A percentile compares a stretch with the other conserved stretches of the same genome.
Conservation (phyloP, 2,797 vertebrate genomes). For the Mormyrus hasselquistii region DNA sequence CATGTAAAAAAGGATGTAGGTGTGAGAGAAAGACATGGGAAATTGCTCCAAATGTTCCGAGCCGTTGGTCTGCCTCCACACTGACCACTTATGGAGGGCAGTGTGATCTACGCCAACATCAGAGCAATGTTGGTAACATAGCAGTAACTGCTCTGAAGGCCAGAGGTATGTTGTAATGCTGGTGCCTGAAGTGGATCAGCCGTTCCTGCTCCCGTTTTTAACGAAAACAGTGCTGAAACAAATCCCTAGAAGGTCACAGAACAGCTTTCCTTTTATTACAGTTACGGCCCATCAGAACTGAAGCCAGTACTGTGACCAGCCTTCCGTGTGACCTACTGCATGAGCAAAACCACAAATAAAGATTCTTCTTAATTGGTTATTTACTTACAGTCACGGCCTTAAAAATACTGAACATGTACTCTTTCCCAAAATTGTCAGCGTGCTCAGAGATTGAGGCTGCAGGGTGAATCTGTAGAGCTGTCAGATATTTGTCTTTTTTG, state of each 20-base stretch:
- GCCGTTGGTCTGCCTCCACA: background rate
- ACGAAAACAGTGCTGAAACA: background rate
- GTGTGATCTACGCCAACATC: background rate
- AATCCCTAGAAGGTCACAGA: background rate
- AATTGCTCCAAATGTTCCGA: background rate
- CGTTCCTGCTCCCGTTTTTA: background rate
- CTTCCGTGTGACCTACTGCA: background rate
- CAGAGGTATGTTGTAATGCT: background rate
- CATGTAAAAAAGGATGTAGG: background rate
- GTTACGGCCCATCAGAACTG: background rate
- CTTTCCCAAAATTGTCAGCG: background rate
- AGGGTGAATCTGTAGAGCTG: background rate
- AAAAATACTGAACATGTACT: background rate
- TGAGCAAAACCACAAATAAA: background rate
- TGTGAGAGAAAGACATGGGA: background rate
- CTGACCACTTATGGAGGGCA: background rate
- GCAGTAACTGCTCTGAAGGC: background rate
- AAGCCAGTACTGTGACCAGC: background rate
- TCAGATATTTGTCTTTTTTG: background rate
- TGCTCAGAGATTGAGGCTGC: background rate
- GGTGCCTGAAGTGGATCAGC: background rate
- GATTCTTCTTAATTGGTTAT: background rate
- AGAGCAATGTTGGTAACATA: background rate
- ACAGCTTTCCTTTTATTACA: background rate
- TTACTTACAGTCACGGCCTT: background rate